Conservation (phyloP, 2,888 invertebrate species). For the Pimpla rufipes region DNA sequence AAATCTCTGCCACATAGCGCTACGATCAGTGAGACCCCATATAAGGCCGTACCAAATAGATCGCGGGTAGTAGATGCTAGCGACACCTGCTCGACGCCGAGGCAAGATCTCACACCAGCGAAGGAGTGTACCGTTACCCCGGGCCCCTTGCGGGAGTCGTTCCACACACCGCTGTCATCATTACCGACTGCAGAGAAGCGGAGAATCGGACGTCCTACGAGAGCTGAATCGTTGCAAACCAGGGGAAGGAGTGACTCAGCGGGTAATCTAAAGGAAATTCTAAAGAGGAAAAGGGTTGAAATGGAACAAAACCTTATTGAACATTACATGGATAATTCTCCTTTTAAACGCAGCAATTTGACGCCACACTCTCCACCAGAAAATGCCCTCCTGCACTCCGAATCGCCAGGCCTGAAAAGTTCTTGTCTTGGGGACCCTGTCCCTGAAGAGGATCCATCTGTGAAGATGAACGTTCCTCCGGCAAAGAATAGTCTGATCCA, state of each 20-base stretch:
- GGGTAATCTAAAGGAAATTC: constrained; percentile 6
- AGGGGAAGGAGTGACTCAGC: constrained; percentile 12
- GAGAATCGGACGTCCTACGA: constrained; percentile 23
- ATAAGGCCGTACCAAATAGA: no score
- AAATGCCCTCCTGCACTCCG: background rate
- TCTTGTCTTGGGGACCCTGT: background rate
- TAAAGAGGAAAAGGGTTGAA: constrained; percentile 10
- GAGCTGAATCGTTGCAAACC: background rate
- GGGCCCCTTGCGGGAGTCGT: background rate
- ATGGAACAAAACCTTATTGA: background rate
- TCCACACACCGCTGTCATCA: background rate
- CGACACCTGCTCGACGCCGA: no score
- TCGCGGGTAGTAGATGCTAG: no score
- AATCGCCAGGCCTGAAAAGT: background rate
- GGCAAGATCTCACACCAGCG: no score
- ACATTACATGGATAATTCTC: background rate
- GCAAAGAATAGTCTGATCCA: background rate
- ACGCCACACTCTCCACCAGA: background rate
- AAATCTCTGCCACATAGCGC: no score
- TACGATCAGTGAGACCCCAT: no score
- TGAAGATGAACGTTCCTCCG: background rate
- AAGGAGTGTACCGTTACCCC: no score
- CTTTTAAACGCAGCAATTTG: constrained; percentile 8
- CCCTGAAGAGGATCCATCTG: background rate
- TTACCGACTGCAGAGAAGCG: background rate